Evolutionary conservation across 2,888 invertebrate species (phyloP).

Genomic region (Nematopogon swammerdamellus): DNA sequence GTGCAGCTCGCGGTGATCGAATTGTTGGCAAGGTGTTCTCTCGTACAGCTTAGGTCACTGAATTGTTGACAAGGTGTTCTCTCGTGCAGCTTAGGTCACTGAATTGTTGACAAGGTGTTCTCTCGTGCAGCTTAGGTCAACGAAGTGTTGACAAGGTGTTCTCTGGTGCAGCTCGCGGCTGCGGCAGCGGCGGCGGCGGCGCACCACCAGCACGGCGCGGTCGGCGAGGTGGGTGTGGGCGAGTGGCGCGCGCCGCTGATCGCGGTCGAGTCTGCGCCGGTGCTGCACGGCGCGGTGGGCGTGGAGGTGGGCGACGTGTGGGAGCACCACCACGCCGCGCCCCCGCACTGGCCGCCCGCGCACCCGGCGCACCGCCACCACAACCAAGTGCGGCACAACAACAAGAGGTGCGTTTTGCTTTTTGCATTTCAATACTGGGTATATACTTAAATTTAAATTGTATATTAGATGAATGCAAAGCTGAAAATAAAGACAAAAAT

Average conservation of each 20-base stretch:
- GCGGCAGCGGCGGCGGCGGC: slow-evolving; percentile 75
- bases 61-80: too few species aligned
- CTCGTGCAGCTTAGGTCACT: too few species aligned
- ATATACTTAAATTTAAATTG: not conserved
- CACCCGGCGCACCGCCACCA: slow-evolving; percentile 1
- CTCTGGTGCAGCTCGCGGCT: slow-evolving; percentile 66
- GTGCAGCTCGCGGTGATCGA: too few species aligned
- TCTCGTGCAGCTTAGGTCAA: too few species aligned
- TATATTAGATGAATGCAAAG: too few species aligned
- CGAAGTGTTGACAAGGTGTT: too few species aligned
- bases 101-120: too few species aligned
- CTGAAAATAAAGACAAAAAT: too few species aligned
- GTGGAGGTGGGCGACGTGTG: slow-evolving; percentile 35
- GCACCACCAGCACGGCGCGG: slow-evolving; percentile 70
- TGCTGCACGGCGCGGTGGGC: slow-evolving; percentile 16
- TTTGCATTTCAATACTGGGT: not conserved
- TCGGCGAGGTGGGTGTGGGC: slow-evolving; percentile 21
- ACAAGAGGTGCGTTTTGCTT: not conserved
- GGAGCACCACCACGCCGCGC: slow-evolving; percentile 19
- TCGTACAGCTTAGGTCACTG: too few species aligned
- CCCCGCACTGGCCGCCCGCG: slow-evolving; percentile 9
- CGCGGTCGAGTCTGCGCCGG: slow-evolving; percentile 64
- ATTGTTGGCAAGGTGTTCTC: too few species aligned
- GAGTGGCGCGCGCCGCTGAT: slow-evolving; percentile 92
- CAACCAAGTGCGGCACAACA: not conserved